Evolutionary conservation across 2,797 vertebrate species (phyloP).

Genomic region (Halcyon badia): DNA sequence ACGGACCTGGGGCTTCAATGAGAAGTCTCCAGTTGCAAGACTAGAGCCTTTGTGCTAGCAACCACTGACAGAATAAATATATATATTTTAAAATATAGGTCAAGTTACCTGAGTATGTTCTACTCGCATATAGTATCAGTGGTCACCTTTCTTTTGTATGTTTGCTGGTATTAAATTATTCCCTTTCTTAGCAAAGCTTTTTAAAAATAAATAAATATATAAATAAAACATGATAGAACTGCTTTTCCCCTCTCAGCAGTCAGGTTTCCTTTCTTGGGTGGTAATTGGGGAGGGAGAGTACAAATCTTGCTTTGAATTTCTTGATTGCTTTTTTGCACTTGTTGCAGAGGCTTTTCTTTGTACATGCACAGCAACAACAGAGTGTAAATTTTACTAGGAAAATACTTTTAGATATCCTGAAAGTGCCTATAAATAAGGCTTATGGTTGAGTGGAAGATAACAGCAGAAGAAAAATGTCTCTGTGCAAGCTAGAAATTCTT

Average conservation of each 20-base stretch:
- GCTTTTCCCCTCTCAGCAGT: slow-evolving; percentile 66
- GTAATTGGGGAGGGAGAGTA: slow-evolving; percentile 37
- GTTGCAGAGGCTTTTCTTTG: background rate
- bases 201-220: slow-evolving; percentile 77
- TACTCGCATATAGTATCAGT: slow-evolving; percentile 57
- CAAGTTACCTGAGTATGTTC: slow-evolving; percentile 41
- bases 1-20: background rate
- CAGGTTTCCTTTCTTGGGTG: slow-evolving; percentile 61
- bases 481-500: background rate
- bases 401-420: background rate
- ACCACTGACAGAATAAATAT: slow-evolving; percentile 9
- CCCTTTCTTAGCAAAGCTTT: slow-evolving; percentile 67
- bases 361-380: background rate
- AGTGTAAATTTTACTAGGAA: slow-evolving; percentile 19
- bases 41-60: slow-evolving; percentile 23
- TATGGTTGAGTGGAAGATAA: background rate
- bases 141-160: slow-evolving; percentile 68
- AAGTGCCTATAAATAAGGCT: background rate
- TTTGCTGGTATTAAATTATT: slow-evolving; percentile 66
- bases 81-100: slow-evolving; percentile 39
- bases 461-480: background rate
- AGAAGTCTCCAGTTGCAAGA: slow-evolving; percentile 15
- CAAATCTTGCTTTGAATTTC: slow-evolving; percentile 58
- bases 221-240: slow-evolving; percentile 70
- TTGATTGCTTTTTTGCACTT: slow-evolving; percentile 8